phyloP scores from a whole-genome alignment of 2,888 invertebrate species.

The Rosalia funebris region DNA sequence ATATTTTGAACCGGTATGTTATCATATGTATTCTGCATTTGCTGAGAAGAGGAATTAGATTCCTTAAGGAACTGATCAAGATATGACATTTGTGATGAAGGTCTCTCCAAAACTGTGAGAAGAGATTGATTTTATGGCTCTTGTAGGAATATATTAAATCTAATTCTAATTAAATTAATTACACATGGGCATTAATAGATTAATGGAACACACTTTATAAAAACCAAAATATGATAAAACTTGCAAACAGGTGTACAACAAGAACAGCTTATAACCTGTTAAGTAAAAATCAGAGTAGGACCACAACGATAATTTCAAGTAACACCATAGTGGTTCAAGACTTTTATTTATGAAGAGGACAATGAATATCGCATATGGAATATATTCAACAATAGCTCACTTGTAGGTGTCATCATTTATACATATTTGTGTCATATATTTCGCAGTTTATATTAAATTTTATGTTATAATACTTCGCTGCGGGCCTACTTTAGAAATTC shows the following conservation, averaged over 20 bases:
- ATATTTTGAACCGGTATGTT: slow-evolving; percentile 57
- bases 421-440: too few relatives aligned
- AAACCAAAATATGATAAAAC: slow-evolving; percentile 23
- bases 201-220: slow-evolving; percentile 28
- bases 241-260: slow-evolving; percentile 29
- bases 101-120: slow-evolving; percentile 81
- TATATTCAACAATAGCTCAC: too few relatives aligned
- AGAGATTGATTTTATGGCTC: slow-evolving; percentile 10
- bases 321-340: too few relatives aligned
- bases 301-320: too few relatives aligned
- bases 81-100: slow-evolving; percentile 91
- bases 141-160: neutral
- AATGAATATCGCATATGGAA: too few relatives aligned
- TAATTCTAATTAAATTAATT: neutral
- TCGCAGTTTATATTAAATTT: too few relatives aligned
- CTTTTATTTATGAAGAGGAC: too few relatives aligned
- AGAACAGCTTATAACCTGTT: slow-evolving; percentile 27
- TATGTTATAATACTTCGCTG: too few relatives aligned
- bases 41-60: slow-evolving; percentile 62
- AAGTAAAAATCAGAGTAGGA: slow-evolving; percentile 43
- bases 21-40: slow-evolving; percentile 55
- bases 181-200: slow-evolving; percentile 14
- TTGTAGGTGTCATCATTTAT: too few relatives aligned
- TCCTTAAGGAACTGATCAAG: slow-evolving; percentile 91
- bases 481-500: too few relatives aligned